Evolutionary conservation across 2,797 vertebrate genomes (phyloP).

Genomic region (Danionella dracula): DNA sequence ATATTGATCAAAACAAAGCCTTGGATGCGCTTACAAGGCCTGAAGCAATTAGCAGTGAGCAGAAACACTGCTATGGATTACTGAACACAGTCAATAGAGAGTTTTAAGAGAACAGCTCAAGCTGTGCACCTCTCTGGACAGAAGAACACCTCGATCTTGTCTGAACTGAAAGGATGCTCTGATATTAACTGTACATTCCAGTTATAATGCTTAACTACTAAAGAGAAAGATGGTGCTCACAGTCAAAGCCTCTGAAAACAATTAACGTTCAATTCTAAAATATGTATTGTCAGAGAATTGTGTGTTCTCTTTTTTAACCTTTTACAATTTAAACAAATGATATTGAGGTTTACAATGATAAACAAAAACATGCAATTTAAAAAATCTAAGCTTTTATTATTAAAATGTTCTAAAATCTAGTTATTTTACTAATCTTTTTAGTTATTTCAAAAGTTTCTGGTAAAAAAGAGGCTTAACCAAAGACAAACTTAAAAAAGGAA

Average conservation of each 20-base stretch:
- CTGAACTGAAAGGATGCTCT: neutral
- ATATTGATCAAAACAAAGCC: constrained; percentile 32
- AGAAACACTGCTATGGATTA: constrained; percentile 14
- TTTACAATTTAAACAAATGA: too few relatives aligned
- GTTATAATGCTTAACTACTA: neutral
- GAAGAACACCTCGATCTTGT: neutral
- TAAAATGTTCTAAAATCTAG: too few relatives aligned
- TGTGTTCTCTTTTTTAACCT: too few relatives aligned
- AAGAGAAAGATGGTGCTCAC: too few relatives aligned
- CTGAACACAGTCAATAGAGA: constrained; percentile 12
- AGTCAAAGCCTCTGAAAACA: too few relatives aligned
- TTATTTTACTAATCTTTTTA: too few relatives aligned
- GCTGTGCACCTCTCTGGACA: neutral
- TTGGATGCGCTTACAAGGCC: constrained; percentile 20
- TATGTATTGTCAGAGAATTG: neutral
- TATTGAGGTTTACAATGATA: too few relatives aligned
- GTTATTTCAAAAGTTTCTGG: too few relatives aligned
- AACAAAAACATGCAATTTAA: too few relatives aligned
- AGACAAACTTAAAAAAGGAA: neutral
- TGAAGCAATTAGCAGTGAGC: constrained; percentile 20
- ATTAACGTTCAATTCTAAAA: too few relatives aligned
- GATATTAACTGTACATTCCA: neutral
- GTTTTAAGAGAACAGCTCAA: neutral
- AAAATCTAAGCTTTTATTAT: too few relatives aligned
- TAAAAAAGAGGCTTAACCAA: too few relatives aligned